phyloP scores from a whole-genome alignment of 2,797 vertebrate species.

The Amblyraja radiata region DNA sequence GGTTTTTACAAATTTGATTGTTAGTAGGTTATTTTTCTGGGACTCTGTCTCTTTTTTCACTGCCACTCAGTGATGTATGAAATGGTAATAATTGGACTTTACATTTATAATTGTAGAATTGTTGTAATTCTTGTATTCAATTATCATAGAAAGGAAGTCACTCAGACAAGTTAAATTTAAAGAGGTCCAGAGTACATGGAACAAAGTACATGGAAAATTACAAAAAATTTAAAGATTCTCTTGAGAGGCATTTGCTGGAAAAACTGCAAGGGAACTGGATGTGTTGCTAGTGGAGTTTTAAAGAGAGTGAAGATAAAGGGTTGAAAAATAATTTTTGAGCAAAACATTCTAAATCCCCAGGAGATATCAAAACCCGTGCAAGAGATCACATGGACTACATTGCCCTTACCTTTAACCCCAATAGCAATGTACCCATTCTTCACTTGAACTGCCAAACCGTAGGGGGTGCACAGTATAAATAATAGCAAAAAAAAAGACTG shows the following conservation, averaged over 20 bases:
- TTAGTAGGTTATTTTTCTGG: neutral
- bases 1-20: neutral
- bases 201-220: neutral
- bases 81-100: neutral
- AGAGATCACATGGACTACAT: neutral
- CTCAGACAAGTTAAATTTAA: neutral
- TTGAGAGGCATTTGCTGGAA: neutral
- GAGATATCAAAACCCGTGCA: neutral
- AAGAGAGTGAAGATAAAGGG: neutral
- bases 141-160: neutral
- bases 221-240: neutral
- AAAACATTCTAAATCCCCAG: neutral
- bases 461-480: neutral
- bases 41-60: neutral
- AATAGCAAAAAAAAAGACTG: neutral
- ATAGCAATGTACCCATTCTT: neutral
- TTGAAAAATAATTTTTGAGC: neutral
- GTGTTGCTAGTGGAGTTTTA: neutral
- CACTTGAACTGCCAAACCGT: neutral
- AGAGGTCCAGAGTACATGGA: neutral
- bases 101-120: neutral
- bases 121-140: no score
- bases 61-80: neutral
- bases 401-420: neutral
- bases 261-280: neutral